These are phyloP conservation scores for Cathartes aura DNA, from an alignment of 2,113 vertebrate species.

Conservation along the genomic window DNA sequence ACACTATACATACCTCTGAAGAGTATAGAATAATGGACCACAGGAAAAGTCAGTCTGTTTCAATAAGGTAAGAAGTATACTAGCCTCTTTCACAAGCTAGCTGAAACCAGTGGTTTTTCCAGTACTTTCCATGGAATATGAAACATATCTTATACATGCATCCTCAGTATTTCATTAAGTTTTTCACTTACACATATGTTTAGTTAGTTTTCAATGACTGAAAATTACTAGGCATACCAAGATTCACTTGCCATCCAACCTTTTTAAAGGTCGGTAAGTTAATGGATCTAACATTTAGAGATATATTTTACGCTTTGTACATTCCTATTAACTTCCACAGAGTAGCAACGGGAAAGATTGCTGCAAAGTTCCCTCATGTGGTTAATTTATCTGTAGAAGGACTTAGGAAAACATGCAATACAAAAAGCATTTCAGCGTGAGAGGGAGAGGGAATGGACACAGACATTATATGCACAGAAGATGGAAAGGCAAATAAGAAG, in stretches of 20 bases:
- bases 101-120: background rate
- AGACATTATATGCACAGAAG: background rate
- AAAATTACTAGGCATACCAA: background rate
- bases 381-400: background rate
- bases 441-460: background rate
- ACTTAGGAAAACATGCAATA: background rate
- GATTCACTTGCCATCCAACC: background rate
- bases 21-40: background rate
- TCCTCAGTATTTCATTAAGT: background rate
- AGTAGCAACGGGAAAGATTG: background rate
- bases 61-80: background rate
- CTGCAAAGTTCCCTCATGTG: background rate
- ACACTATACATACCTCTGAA: background rate
- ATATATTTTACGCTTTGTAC: background rate
- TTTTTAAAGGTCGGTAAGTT: constrained; percentile 5
- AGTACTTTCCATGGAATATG: background rate
- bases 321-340: background rate
- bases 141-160: background rate
- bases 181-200: background rate
- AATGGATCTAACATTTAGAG: constrained; percentile 20
- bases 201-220: background rate
- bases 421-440: background rate
- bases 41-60: background rate
- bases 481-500: constrained; percentile 38
- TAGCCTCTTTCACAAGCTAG: background rate